Percentiles rank a stretch among this genome's conserved stretches.
phyloP scores from a whole-genome alignment of 2,113 vertebrate species.

The Hyaena hyaena region DNA sequence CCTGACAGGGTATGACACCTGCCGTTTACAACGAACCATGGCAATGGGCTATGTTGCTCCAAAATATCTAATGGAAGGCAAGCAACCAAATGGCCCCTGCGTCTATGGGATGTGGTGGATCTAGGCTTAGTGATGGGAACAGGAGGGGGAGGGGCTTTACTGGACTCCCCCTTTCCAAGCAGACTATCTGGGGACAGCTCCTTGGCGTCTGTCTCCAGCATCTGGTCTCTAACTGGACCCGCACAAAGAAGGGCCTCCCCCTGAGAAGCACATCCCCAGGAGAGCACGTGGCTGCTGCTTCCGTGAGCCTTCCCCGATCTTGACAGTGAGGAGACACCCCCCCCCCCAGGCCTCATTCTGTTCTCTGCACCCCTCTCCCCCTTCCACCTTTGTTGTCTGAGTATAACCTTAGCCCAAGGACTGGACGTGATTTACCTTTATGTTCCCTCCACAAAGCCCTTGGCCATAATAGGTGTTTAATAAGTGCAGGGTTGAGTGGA shows the following conservation, averaged over 20 bases:
- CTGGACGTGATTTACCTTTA: not conserved
- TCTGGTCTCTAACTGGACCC: not conserved
- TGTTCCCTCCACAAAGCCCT: not conserved
- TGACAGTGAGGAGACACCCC: accelerated
- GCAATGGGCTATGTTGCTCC: not conserved
- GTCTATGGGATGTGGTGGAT: no score
- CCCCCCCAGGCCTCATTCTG: not conserved
- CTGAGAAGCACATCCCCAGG: not conserved
- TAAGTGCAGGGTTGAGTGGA: no score
- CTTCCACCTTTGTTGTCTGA: accelerated
- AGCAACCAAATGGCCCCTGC: no score
- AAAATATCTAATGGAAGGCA: not conserved
- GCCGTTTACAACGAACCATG: not conserved
- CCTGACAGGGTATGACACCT: not conserved
- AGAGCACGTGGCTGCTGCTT: not conserved
- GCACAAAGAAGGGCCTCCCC: not conserved
- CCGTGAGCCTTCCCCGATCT: not conserved
- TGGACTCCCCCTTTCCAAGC: not conserved
- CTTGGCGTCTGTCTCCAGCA: no score
- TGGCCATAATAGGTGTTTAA: accelerated
- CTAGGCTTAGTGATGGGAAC: no score
- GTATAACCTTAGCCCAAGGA: not conserved
- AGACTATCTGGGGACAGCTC: not conserved
- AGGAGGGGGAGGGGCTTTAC: not conserved
- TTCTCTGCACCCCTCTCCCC: not conserved